A percentile compares a stretch with the other conserved stretches of the same genome.
Evolutionary conservation across 1,140 invertebrate genomes (phyloP).

Genomic region (Chironomus striatipennis): DNA sequence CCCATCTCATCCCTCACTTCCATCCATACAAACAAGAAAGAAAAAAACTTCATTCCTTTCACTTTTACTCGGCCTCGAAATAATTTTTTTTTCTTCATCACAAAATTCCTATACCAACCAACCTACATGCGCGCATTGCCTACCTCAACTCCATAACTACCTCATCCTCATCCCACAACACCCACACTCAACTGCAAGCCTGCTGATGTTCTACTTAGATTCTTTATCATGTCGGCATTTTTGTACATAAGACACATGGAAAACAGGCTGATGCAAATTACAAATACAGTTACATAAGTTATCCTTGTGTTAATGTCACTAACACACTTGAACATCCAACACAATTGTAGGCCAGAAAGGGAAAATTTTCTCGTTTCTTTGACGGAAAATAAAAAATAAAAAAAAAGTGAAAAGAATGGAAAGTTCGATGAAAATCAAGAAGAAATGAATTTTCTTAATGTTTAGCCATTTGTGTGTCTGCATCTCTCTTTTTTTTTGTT

Average conservation of each 20-base stretch:
- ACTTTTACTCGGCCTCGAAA: background rate
- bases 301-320: too few species aligned
- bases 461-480: background rate
- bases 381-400: too few species aligned
- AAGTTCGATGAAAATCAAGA: too few species aligned
- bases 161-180: background rate
- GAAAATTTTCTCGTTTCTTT: too few species aligned
- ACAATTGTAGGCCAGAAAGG: too few species aligned
- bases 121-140: too few species aligned
- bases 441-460: background rate
- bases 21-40: background rate
- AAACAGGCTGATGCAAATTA: background rate
- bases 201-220: background rate
- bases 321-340: too few species aligned
- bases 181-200: background rate
- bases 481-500: background rate
- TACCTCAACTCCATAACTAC: background rate
- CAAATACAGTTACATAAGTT: background rate
- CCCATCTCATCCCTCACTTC: conserved; percentile 4
- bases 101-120: too few species aligned
- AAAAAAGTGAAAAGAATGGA: too few species aligned
- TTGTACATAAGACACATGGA: background rate
- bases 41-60: background rate
- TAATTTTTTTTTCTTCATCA: too few species aligned
- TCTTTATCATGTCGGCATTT: background rate